Conservation (phyloP, 2,888 invertebrate species). For the Bimastos eiseni region DNA sequence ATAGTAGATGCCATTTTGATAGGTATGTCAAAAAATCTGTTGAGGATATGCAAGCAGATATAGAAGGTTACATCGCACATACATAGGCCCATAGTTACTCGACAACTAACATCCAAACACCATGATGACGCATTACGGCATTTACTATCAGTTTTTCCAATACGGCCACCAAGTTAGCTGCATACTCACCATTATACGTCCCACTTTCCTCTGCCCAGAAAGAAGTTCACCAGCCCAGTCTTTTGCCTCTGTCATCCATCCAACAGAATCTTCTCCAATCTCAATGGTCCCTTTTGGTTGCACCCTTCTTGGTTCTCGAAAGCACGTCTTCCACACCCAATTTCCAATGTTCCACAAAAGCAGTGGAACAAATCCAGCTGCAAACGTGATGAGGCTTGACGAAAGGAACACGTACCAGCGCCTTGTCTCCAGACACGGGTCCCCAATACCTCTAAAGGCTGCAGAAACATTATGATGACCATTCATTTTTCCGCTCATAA, state of each 20-base stretch:
- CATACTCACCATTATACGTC: conserved; percentile 35
- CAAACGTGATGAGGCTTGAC: conserved; percentile 93
- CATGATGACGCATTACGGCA: no score
- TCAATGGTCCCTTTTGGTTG: not conserved
- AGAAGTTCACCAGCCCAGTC: conserved; percentile 21
- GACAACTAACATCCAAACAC: no score
- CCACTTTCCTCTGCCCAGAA: conserved; percentile 2
- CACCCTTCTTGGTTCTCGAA: conserved; percentile 63
- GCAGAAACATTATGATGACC: not conserved
- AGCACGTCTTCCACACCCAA: conserved; percentile 79
- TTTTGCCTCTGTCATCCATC: conserved; percentile 14
- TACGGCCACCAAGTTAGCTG: no score
- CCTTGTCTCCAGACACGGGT: conserved; percentile 63
- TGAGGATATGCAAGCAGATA: no score
- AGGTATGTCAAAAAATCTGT: no score
- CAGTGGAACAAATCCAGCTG: conserved; percentile 88
- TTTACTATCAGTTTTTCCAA: no score
- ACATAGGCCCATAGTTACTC: no score
- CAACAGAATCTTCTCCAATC: not conserved
- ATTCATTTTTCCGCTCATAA: not conserved
- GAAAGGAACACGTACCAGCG: conserved; percentile 84
- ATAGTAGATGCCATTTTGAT: no score
- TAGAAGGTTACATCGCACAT: no score
- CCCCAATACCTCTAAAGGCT: not conserved
- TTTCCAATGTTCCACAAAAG: conserved; percentile 89